These are phyloP conservation scores for Megaceryle alcyon DNA, from an alignment of 2,797 vertebrate genomes.

Conservation along the genomic window DNA sequence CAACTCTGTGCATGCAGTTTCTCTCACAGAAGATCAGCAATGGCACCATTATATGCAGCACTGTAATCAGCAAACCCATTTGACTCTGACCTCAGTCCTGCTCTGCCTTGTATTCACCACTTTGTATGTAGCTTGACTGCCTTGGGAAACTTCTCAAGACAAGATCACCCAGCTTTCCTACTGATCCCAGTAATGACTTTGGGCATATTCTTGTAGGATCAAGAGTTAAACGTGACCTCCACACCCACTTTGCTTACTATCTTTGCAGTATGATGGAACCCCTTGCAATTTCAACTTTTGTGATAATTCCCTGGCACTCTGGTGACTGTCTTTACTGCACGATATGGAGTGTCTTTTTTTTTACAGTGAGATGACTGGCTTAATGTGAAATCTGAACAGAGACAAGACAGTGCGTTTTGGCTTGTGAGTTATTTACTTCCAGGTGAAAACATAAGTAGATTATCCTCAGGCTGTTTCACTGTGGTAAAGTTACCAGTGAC, in stretches of 20 bases:
- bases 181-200: neutral
- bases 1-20: neutral
- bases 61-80: neutral
- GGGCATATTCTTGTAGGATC: neutral
- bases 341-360: neutral
- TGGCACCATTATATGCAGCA: neutral
- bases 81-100: neutral
- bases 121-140: neutral
- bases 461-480: neutral
- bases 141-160: neutral
- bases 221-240: neutral
- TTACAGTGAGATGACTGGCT: neutral
- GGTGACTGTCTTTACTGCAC: neutral
- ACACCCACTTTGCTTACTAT: neutral
- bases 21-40: neutral
- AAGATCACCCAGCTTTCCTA: neutral
- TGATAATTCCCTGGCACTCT: neutral
- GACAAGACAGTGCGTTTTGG: neutral
- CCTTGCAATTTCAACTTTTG: neutral
- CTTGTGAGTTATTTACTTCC: neutral
- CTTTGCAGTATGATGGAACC: neutral
- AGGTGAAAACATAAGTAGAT: neutral
- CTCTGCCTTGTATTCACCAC: neutral
- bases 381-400: neutral
- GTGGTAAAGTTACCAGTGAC: neutral